Conservation (phyloP, 2,888 invertebrate species). For the Rhamphomyia laevipes region DNA sequence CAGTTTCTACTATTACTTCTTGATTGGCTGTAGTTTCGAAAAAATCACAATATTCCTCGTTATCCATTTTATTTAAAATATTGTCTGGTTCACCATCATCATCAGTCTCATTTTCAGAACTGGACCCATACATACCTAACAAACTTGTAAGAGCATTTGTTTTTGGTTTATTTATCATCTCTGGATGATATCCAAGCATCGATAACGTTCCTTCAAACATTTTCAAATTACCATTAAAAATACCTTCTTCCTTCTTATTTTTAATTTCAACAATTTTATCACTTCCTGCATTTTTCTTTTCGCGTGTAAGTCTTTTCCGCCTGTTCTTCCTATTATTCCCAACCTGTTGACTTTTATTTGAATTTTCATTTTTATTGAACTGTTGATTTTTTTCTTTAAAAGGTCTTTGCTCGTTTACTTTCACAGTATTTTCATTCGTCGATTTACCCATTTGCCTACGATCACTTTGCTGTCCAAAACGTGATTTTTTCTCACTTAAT, state of each 20-base stretch:
- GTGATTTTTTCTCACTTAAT: constrained; percentile 39
- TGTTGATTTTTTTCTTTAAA: constrained; percentile 2
- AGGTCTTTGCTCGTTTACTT: not conserved
- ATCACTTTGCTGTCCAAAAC: constrained; percentile 37
- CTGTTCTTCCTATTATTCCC: constrained; percentile 2
- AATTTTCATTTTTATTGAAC: no score
- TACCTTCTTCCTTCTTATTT: constrained; percentile 1
- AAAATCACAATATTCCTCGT: no score
- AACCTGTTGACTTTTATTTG: not conserved
- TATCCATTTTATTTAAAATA: no score
- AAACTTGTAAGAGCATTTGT: constrained; percentile 22
- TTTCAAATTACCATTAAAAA: constrained; percentile 1
- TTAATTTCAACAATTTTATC: not conserved
- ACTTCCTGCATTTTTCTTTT: not conserved
- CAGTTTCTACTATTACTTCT: no score
- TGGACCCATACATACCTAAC: constrained; percentile 33
- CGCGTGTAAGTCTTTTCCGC: not conserved
- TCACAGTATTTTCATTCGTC: not conserved
- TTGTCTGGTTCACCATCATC: no score
- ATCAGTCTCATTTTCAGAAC: constrained; percentile 16
- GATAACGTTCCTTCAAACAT: constrained; percentile 26
- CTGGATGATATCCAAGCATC: constrained; percentile 22
- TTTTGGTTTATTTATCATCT: constrained; percentile 9
- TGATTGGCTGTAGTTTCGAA: no score
- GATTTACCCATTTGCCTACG: constrained; percentile 20